phyloP scores from a whole-genome alignment of 2,113 vertebrate genomes.

The Cyanoramphus novaezelandiae region DNA sequence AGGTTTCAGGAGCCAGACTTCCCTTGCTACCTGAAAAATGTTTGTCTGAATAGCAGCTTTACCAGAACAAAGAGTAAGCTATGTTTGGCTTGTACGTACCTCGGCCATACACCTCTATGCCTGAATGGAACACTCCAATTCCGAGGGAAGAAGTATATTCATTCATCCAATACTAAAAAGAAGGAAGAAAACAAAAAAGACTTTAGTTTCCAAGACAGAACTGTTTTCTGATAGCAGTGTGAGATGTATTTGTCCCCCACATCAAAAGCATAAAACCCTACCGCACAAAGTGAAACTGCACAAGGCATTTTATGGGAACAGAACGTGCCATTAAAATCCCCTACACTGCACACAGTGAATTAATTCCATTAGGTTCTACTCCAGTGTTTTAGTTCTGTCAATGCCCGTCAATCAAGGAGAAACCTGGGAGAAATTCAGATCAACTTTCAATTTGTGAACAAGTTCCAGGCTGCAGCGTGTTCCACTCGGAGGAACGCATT shows the following conservation, averaged over 20 bases:
- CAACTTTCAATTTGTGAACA: not conserved
- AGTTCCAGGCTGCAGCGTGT: not conserved
- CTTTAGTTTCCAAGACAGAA: not conserved
- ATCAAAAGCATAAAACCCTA: not conserved
- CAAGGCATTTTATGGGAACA: not conserved
- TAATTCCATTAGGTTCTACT: not conserved
- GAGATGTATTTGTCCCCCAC: not conserved
- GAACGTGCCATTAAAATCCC: not conserved
- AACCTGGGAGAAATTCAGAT: not conserved
- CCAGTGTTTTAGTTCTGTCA: not conserved
- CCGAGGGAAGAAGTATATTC: constrained; percentile 97
- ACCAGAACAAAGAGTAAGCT: not conserved
- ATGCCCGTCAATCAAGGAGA: not conserved
- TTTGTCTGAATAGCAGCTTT: not conserved
- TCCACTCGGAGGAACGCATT: not conserved
- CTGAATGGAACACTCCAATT: constrained; percentile 99
- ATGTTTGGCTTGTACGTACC: constrained; percentile 75
- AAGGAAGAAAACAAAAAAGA: not conserved
- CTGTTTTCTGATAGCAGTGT: not conserved
- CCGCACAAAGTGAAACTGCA: not conserved
- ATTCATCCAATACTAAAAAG: constrained; percentile 96
- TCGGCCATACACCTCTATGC: constrained; percentile 97
- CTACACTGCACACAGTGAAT: not conserved
- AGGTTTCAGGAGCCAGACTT: not conserved
- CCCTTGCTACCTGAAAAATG: not conserved